Evolutionary conservation across 2,113 vertebrate genomes (phyloP), one percentile per base, ranked within the genome.

Genomic region (Tragelaphus imberbis): DNA sequence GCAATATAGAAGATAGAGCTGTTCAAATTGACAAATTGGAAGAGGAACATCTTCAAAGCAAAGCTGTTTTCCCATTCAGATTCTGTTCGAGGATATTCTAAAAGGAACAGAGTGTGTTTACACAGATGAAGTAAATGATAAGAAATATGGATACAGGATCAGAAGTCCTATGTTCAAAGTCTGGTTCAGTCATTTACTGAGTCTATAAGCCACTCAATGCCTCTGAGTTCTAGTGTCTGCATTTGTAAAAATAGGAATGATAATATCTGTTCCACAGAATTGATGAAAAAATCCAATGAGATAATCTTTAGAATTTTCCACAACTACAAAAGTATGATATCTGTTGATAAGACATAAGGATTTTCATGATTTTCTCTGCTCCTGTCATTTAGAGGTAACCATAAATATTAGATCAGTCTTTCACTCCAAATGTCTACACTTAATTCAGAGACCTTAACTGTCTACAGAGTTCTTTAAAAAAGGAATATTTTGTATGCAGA

Each of bases 11-110:
- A 99, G 44, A 99, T 99, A 56, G 99, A 99, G 96, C 99, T 99
- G 98, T 99, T 99, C 98, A 99, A 98, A 95, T 99, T 99, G 90
- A 99, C 99, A 98, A 99, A 99, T 98, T 99, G 99, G 98, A 99
- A 99, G 85, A 99, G 99, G 94, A 99, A 99, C 99, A 99, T 99
- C 98, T 99, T 99, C 98, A 99, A 99, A 95, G 99, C 99, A 98
- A 99, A 99, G 98, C 99, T 99, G 98, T 99, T 99, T 98, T 99
- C 99, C 99, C 99, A 99, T 75, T 99, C 99, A 1, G 99, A 99
- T 95, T 99, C 99, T 1, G 99, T 99, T 97, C 99, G 99, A 77
- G 99, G 99, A 93, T 99, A 99, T 98, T 99, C 99, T 99, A 97
- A 2, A 94, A 98, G 92, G 40, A 68, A 65, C 28, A 88, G 53